Evolutionary conservation across 2,797 vertebrate genomes (phyloP).

Genomic region (Molossus molossus): DNA sequence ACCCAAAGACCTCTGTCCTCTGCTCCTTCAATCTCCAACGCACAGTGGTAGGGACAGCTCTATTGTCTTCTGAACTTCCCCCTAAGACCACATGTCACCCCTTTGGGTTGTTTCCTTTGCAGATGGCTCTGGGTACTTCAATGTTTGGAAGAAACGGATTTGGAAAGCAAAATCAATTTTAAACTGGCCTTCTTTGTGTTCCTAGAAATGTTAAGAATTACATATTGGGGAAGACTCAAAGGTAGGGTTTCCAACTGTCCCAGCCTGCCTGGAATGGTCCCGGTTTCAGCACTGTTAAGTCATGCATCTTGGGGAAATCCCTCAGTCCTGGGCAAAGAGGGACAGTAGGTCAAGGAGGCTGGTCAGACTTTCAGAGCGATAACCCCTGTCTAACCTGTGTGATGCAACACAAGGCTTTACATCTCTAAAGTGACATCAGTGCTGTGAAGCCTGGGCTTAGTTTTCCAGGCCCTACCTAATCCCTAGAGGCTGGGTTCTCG

Average conservation of each 20-base stretch:
- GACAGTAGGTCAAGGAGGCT: not conserved
- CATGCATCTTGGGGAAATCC: not conserved
- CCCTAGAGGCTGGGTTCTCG: not conserved
- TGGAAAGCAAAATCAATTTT: not conserved
- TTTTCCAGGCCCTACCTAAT: not conserved
- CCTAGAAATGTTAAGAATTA: constrained; percentile 21
- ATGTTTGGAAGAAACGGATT: not conserved
- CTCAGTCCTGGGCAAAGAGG: not conserved
- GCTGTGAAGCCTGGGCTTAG: not conserved
- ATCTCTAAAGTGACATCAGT: not conserved
- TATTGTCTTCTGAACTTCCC: not conserved
- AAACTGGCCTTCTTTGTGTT: not conserved
- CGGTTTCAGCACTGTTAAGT: not conserved
- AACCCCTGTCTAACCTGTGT: not conserved
- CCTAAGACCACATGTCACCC: not conserved
- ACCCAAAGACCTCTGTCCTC: not conserved
- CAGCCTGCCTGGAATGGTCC: not conserved
- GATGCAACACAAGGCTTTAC: not conserved
- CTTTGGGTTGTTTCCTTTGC: not conserved
- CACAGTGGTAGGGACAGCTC: not conserved
- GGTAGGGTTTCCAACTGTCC: not conserved
- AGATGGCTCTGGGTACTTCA: not conserved
- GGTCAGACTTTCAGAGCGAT: not conserved
- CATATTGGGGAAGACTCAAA: not conserved
- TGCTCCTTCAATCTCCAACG: not conserved